Evolutionary conservation across 2,888 invertebrate species (phyloP).

Genomic region (Pemphredon lugubris): DNA sequence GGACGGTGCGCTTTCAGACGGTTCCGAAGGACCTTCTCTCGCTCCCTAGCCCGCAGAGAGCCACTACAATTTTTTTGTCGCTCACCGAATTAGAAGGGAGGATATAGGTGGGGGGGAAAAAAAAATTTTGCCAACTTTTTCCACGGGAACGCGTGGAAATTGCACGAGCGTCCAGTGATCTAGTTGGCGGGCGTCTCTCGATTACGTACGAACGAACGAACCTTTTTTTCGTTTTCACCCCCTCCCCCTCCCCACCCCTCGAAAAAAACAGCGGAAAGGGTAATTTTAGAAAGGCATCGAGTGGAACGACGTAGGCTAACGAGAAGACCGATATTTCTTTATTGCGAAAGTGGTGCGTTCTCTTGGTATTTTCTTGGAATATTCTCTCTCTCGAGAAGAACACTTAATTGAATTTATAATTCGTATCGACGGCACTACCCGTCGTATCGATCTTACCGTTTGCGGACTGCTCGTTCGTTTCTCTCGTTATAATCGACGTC

Average conservation of each 20-base stretch:
- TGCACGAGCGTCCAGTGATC: too few relatives aligned
- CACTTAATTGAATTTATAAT: conserved; percentile 15
- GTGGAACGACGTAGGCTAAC: too few relatives aligned
- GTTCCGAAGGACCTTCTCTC: conserved; percentile 10
- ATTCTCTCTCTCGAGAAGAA: too few relatives aligned
- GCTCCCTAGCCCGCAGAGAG: too few relatives aligned
- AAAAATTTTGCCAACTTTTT: neutral
- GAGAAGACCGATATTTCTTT: too few relatives aligned
- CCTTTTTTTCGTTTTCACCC: neutral
- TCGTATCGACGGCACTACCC: neutral
- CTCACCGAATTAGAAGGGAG: conserved; percentile 9
- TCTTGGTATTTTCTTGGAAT: too few relatives aligned
- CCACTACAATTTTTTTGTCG: neutral
- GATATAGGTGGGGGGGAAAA: neutral
- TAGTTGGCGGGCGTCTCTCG: neutral
- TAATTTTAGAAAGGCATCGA: too few relatives aligned
- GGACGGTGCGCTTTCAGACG: conserved; percentile 24
- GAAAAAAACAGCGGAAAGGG: too few relatives aligned
- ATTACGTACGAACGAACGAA: too few relatives aligned
- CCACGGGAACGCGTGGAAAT: neutral
- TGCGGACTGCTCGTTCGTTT: neutral
- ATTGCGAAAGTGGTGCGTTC: too few relatives aligned
- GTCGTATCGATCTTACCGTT: neutral
- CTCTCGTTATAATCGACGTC: neutral
- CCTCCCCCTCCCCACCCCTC: neutral